phyloP scores from a whole-genome alignment of 2,113 vertebrate species.

The Muntiacus muntjak region DNA sequence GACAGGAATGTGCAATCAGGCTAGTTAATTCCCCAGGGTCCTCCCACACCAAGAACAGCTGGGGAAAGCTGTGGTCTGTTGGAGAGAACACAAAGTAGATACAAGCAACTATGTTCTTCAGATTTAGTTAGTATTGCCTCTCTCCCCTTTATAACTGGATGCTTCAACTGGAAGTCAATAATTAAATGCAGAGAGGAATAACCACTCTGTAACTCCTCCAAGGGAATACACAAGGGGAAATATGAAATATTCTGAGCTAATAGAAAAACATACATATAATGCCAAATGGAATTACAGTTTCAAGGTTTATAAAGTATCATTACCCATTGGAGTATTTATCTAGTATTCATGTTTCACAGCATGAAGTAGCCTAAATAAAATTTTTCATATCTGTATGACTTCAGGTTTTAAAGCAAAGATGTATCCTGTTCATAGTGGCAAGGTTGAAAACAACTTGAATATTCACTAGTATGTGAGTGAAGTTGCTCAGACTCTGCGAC shows the following conservation, averaged over 20 bases:
- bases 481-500: not conserved
- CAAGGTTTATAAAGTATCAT: not conserved
- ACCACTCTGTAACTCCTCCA: not conserved
- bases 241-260: not conserved
- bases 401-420: not conserved
- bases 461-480: not conserved
- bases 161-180: not conserved
- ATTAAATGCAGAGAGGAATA: not conserved
- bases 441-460: not conserved
- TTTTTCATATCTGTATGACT: not conserved
- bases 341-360: not conserved
- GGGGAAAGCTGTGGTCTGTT: accelerated
- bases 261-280: not conserved
- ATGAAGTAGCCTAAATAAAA: not conserved
- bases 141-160: no score
- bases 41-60: not conserved
- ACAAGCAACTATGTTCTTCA: not conserved
- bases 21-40: accelerated
- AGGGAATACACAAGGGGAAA: not conserved
- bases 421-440: not conserved
- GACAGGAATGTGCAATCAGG: not conserved
- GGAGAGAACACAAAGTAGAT: not conserved
- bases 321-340: not conserved
- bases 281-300: not conserved
- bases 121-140: not conserved